Evolutionary conservation across 2,888 invertebrate species (phyloP).

Genomic region (Melangyna quadrimaculata): DNA sequence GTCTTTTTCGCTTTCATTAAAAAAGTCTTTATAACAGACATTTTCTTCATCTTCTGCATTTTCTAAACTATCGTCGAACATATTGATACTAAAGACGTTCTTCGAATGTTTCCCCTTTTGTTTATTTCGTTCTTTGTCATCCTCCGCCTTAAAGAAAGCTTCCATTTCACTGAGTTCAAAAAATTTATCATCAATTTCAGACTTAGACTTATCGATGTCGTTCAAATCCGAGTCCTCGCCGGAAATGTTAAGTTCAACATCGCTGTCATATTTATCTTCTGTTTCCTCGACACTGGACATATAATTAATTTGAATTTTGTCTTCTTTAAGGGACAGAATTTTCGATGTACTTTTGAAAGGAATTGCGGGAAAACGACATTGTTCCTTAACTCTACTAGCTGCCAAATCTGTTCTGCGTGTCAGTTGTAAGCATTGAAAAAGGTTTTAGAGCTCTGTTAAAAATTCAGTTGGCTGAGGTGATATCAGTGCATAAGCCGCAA

Average conservation of each 20-base stretch:
- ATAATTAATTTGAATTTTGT: constrained; percentile 77
- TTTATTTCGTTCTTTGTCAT: constrained; percentile 83
- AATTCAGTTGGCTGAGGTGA: too few species aligned
- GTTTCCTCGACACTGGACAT: background rate
- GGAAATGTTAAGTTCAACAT: constrained; percentile 28
- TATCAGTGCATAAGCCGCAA: too few species aligned
- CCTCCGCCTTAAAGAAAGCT: constrained; percentile 89
- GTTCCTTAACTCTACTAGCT: constrained; percentile 89
- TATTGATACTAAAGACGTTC: constrained; percentile 84
- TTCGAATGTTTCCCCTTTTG: constrained; percentile 79
- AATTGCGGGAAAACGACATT: constrained; percentile 73
- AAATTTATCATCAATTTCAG: constrained; percentile 90
- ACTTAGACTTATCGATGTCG: background rate
- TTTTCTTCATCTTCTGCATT: constrained; percentile 79
- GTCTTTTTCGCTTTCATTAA: constrained; percentile 81
- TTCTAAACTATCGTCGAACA: constrained; percentile 84
- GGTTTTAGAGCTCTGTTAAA: too few species aligned
- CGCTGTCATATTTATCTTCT: background rate
- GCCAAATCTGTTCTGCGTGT: constrained; percentile 97
- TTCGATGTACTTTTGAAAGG: constrained; percentile 83
- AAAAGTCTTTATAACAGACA: constrained; percentile 87
- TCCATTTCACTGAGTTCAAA: constrained; percentile 95
- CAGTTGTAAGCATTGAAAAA: too few species aligned
- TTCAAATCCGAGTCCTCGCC: background rate
- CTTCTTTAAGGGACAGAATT: constrained; percentile 82